Evolutionary conservation across 2,888 invertebrate species (phyloP), one percentile per base, ranked within the genome.

Genomic region (Capitulum mitella): DNA sequence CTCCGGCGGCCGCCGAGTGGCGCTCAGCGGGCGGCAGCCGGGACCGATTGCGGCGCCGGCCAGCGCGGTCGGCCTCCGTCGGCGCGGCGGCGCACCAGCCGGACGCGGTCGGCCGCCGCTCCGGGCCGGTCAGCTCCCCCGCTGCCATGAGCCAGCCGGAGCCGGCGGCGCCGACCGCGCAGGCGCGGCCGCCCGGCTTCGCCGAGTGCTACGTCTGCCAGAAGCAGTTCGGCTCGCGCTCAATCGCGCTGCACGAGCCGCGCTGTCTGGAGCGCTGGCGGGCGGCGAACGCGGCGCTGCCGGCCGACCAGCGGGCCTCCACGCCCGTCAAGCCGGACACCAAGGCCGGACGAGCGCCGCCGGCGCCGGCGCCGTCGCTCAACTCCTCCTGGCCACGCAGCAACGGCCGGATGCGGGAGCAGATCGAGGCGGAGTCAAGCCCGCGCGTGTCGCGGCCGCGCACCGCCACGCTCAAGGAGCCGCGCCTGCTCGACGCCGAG

Each of bases 191-290:
- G 16, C 75, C 75, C n/a, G 22, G 10, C 16, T 43, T 46, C 75
- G 75, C 88, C 3, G 83, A 86, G 80, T 92, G 92, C 83, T 89
- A 89, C 84, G 88, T 90, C 82, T 92, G 92, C 83, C 90, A 90
- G 2, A 86, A 90, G 77, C 89, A 89, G 83, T 91, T 91, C 83
- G 91, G 91, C 48, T 87, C 88, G 1, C 88, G 88, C 82, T 90
- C 90, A 77, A 89, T 91, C 54, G 86, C 86, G 78, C 90, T 91
- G 80, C 91, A 92, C 84, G 90, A 91, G 83, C 90, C 90, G 5
- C 90, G 91, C 83, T 92, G 92, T 83, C 84, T 90, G 70, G 70
- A 12, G 37, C 70, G 70, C 3, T 46, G 46, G 75, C 75, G 46
- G 29, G 43, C 70, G 22, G 70, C 70, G 1, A 70, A 70, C 19